Percentiles rank a stretch among this genome's conserved stretches.
Evolutionary conservation across 2,113 vertebrate species (phyloP).

Genomic region (Hippopotamus amphibius): DNA sequence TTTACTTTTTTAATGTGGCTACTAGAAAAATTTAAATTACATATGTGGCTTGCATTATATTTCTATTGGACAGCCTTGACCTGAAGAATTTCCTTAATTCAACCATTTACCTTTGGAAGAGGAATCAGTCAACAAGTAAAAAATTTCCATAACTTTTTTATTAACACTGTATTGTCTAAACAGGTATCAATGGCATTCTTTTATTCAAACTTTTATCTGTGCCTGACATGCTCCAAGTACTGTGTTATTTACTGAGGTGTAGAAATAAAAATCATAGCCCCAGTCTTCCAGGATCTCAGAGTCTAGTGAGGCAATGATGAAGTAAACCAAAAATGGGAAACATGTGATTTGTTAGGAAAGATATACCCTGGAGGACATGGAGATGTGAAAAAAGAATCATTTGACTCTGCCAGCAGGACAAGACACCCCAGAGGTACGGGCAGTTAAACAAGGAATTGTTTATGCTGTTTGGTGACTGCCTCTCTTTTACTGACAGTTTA

Average conservation of each 20-base stretch:
- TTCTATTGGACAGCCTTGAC: not conserved
- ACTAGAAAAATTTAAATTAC: constrained; percentile 21
- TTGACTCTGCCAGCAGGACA: not conserved
- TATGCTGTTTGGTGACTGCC: not conserved
- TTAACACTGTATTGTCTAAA: not conserved
- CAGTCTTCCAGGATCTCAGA: not conserved
- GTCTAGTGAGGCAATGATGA: not conserved
- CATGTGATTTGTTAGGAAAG: not conserved
- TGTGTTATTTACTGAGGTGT: not conserved
- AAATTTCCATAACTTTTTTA: not conserved
- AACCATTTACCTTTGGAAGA: not conserved
- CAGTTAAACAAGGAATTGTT: not conserved
- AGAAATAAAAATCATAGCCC: not conserved
- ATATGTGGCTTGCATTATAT: not conserved
- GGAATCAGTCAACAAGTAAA: not conserved
- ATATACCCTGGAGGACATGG: not conserved
- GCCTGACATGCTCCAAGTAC: not conserved
- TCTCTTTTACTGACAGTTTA: not conserved
- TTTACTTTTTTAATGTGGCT: not conserved
- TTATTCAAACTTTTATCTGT: not conserved
- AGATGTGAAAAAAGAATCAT: not conserved
- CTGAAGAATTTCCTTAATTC: constrained; percentile 10
- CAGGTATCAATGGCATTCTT: not conserved
- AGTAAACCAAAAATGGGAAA: constrained; percentile 4
- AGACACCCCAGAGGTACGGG: not conserved